A percentile compares a stretch with the other conserved stretches of the same genome.
Evolutionary conservation across 2,888 invertebrate species (phyloP).

Genomic region (Helleia helle): DNA sequence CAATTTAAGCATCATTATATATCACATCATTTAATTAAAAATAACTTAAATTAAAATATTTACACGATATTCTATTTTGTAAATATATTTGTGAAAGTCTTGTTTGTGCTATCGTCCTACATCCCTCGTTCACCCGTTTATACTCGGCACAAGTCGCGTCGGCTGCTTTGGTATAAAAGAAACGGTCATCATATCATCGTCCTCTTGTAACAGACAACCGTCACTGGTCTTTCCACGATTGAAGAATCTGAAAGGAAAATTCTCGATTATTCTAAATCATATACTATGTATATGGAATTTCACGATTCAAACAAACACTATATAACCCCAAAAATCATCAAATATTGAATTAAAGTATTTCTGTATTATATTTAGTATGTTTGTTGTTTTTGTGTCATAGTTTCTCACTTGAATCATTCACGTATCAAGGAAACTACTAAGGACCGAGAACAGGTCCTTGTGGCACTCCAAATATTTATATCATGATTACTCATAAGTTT

Average conservation of each 20-base stretch:
- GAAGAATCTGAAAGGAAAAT: conserved; percentile 39
- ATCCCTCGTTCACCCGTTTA: conserved; percentile 33
- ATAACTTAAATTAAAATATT: background rate
- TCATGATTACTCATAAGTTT: too few species aligned
- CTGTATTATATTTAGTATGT: too few species aligned
- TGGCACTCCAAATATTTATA: too few species aligned
- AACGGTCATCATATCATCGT: conserved; percentile 61
- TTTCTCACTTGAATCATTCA: too few species aligned
- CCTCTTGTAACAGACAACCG: conserved; percentile 54
- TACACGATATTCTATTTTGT: background rate
- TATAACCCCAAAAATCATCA: too few species aligned
- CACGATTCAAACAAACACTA: too few species aligned
- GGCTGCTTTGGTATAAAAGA: conserved; percentile 60
- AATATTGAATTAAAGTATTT: too few species aligned
- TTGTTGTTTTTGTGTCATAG: too few species aligned
- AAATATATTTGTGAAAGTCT: background rate
- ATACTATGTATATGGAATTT: too few species aligned
- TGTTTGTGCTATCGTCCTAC: too few species aligned
- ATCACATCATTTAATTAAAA: conserved; percentile 3
- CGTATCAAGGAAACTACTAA: too few species aligned
- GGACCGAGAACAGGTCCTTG: too few species aligned
- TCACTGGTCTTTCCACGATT: conserved; percentile 49
- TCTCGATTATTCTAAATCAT: background rate
- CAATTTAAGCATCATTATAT: background rate
- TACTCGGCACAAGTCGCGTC: conserved; percentile 33